Base-by-base conservation (phyloP, 2,888 invertebrate genomes). In the Apodemia mormo region DNA sequence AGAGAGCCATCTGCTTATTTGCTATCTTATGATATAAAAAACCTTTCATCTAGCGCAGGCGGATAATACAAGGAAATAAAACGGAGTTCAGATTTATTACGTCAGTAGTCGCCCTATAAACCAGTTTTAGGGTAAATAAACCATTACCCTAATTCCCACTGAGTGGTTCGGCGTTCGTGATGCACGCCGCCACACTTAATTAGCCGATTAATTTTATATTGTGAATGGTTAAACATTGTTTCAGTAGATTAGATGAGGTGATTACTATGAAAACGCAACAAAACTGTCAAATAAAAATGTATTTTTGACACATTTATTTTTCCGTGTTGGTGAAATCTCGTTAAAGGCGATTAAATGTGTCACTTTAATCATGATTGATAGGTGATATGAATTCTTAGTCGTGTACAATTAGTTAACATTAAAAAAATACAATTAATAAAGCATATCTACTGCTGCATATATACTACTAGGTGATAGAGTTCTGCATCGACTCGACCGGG, bases 191-290 rank as follows among this genome's bases (percentile, higher is more conserved):
- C 29, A 12, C 58, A 58, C 30, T 58, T 58, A 58, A 58, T 58
- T 58, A 58, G 30, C 58, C 58, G 58, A 58, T 61, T 29, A 61
- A 61, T 33, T 61, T 61, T 33, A 61, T 30, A 61, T 61, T 61
- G 58, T 61, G 30, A 33, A 49, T 49, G 58, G 58, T 30, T 30
- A 6, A 61, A 30, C 29, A 56, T 56, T 10, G 30, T 61, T 61
- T 14, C 49, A 5, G 4, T 49, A 49, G 49, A 49, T 49, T 49
- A 14, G 49, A 12, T 12, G 10, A 12, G 10, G 45, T 10, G 14
- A 49, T 49, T 14, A 49, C 12, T 9, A 49, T 49, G 12, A 30
- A 61, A 61, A 58, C 58, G 58, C 12, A 61, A 61, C 33, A 29
- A 9, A 56, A 29, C 22, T 8, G 49, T 14, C 49, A 49, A 61